Evolutionary conservation across 1,140 invertebrate species (phyloP).

Genomic region (Hestina assimilis): DNA sequence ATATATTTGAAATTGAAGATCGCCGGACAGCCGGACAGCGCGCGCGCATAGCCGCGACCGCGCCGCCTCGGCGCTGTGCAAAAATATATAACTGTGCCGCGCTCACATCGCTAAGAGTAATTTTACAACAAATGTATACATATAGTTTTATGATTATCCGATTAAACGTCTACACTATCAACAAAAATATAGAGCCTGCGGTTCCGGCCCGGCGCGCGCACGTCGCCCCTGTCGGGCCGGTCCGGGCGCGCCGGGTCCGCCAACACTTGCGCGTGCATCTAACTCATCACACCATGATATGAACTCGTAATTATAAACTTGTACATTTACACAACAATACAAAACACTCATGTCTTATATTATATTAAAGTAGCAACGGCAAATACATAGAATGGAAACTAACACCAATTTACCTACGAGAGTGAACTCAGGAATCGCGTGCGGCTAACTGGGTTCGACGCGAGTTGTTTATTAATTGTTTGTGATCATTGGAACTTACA

Average conservation of each 20-base stretch:
- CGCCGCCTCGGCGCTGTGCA: conserved; percentile 43
- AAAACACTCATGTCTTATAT: background rate
- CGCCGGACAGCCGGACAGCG: conserved; percentile 3
- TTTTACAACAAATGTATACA: conserved; percentile 55
- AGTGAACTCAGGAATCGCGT: no score
- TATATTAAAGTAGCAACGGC: no score
- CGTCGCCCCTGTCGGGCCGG: background rate
- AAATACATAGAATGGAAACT: no score
- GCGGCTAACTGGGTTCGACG: no score
- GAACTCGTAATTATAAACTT: conserved; percentile 40
- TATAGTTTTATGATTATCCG: conserved; percentile 37
- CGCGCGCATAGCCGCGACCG: conserved; percentile 1
- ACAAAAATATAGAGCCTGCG: conserved; percentile 35
- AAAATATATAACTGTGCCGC: conserved; percentile 69
- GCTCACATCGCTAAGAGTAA: conserved; percentile 36
- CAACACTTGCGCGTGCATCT: conserved; percentile 23
- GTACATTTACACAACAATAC: conserved; percentile 11
- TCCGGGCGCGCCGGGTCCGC: conserved; percentile 12
- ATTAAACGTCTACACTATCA: conserved; percentile 44
- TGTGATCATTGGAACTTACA: no score
- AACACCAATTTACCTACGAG: no score
- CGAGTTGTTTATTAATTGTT: no score
- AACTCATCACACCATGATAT: conserved; percentile 68
- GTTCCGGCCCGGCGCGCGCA: background rate
- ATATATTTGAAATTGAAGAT: conserved; percentile 62